Percentiles rank a stretch among this genome's conserved stretches.
Evolutionary conservation across 2,888 invertebrate species (phyloP).

Genomic region (Odontocolon sp.): DNA sequence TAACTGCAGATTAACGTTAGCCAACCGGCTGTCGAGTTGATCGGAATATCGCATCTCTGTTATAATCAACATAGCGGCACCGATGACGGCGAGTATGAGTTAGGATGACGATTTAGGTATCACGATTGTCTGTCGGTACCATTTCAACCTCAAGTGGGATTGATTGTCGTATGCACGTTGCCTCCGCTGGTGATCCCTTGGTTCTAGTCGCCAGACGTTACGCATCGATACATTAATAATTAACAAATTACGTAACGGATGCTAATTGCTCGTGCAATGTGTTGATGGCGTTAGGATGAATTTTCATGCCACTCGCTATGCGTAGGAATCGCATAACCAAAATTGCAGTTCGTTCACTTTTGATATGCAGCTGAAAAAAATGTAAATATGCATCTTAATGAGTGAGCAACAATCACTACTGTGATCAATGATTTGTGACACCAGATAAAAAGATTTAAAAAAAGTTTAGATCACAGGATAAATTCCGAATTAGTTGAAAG

Average conservation of each 20-base stretch:
- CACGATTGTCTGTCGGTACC: conserved; percentile 24
- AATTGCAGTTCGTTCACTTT: no score
- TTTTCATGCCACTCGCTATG: background rate
- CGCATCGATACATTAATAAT: conserved; percentile 77
- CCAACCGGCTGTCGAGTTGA: conserved; percentile 26
- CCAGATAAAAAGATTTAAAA: background rate
- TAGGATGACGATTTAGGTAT: conserved; percentile 45
- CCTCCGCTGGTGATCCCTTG: conserved; percentile 25
- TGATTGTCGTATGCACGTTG: conserved; percentile 25
- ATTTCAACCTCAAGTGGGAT: conserved; percentile 10
- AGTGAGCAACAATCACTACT: no score
- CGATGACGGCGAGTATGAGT: conserved; percentile 47
- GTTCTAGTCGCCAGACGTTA: conserved; percentile 74
- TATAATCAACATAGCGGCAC: conserved; percentile 54
- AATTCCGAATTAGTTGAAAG: conserved; percentile 24
- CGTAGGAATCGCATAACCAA: no score
- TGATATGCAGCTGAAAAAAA: no score
- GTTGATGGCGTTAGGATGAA: conserved; percentile 55
- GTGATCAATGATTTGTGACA: background rate
- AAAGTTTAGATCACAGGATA: background rate
- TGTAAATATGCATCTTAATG: no score
- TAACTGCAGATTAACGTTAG: conserved; percentile 41
- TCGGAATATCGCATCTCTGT: conserved; percentile 17
- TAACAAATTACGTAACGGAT: conserved; percentile 77
- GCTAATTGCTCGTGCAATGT: conserved; percentile 78